Evolutionary conservation across 2,113 vertebrate species (phyloP).

Genomic region (Sorex araneus): DNA sequence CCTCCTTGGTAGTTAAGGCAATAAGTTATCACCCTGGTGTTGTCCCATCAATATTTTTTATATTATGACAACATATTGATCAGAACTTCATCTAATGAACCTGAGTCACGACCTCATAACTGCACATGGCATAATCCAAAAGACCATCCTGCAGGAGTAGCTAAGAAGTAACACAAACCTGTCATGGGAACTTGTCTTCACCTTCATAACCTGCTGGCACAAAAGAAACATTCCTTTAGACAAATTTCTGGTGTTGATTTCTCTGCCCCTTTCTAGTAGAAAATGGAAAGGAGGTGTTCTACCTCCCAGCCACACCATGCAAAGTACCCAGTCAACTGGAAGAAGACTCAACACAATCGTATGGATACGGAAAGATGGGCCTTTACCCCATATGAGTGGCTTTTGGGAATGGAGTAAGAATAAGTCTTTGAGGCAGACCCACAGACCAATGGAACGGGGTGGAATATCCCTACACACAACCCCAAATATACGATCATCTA

Average conservation of each 20-base stretch:
- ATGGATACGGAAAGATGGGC: background rate
- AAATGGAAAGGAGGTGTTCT: background rate
- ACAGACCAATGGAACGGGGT: no score
- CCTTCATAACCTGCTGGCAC: background rate
- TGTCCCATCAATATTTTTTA: background rate
- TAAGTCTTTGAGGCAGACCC: background rate
- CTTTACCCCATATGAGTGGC: background rate
- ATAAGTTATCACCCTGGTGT: background rate
- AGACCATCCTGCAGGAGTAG: background rate
- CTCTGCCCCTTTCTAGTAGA: background rate
- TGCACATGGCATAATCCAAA: background rate
- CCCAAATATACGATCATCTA: no score
- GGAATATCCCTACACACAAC: no score
- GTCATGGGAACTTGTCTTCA: background rate
- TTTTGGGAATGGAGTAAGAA: background rate
- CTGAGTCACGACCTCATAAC: conserved; percentile 33
- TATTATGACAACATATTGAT: background rate
- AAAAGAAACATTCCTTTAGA: background rate
- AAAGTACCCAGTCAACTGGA: background rate
- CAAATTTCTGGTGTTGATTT: background rate
- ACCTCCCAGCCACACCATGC: background rate
- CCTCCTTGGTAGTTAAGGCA: background rate
- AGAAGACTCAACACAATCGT: background rate
- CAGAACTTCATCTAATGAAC: background rate
- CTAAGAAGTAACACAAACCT: background rate